Percentiles rank a stretch among this genome's conserved stretches.
Evolutionary conservation across 2,888 invertebrate genomes (phyloP).

Genomic region (Antheraea assamensis): DNA sequence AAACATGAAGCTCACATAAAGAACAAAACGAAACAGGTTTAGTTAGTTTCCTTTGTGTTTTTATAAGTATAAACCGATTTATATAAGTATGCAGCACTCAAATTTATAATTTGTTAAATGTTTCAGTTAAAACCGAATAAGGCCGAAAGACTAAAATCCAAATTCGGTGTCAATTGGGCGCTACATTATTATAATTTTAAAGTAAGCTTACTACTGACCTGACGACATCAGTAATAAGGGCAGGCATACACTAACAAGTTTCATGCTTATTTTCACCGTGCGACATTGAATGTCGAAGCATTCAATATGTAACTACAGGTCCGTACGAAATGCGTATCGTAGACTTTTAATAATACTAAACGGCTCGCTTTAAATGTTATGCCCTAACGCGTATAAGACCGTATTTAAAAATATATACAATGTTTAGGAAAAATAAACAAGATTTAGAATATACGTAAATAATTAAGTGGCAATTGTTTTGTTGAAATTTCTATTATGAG

Average conservation of each 20-base stretch:
- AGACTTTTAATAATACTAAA: background rate
- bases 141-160: background rate
- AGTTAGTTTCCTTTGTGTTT: too few species aligned
- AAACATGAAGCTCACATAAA: too few species aligned
- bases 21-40: too few species aligned
- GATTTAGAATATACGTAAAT: background rate
- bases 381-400: too few species aligned
- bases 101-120: background rate
- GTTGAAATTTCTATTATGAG: background rate
- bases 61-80: too few species aligned
- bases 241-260: background rate
- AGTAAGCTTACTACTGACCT: background rate
- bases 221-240: constrained; percentile 9
- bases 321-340: background rate
- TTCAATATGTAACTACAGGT: background rate
- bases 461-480: background rate
- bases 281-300: background rate
- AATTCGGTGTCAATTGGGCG: background rate
- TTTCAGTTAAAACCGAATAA: background rate
- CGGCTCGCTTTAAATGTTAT: background rate
- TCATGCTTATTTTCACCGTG: background rate
- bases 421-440: too few species aligned
- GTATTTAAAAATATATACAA: too few species aligned
- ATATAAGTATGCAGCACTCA: too few species aligned
- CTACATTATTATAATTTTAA: background rate